These are phyloP conservation scores for Coranthus polyacanthus DNA, from an alignment of 2,797 vertebrate genomes.

Conservation along the genomic window DNA sequence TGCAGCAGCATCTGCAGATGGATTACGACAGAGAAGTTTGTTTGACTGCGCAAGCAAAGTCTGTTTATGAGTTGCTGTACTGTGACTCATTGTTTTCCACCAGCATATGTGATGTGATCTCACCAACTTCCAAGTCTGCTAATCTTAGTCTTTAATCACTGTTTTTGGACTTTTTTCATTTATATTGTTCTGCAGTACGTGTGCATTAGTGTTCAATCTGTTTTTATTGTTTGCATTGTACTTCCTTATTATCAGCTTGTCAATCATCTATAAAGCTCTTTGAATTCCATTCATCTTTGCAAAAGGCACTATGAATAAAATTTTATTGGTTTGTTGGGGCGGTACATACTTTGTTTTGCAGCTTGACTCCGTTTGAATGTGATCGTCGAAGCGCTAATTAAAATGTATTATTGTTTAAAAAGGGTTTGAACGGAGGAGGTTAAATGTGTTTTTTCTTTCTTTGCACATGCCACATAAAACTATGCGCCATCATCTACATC, in stretches of 20 bases:
- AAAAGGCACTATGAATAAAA: neutral
- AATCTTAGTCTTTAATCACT: too few species aligned
- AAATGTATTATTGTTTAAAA: neutral
- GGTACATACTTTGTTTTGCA: slow-evolving; percentile 5
- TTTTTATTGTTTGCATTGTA: slow-evolving; percentile 5
- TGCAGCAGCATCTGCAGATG: slow-evolving; percentile 34
- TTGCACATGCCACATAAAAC: neutral
- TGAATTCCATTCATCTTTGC: neutral
- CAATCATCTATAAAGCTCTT: neutral
- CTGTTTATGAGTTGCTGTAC: neutral
- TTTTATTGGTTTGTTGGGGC: neutral
- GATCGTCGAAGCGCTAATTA: neutral
- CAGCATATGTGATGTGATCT: neutral
- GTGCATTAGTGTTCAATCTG: neutral
- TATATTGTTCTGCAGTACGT: too few species aligned
- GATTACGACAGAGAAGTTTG: slow-evolving; percentile 15
- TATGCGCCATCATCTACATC: neutral
- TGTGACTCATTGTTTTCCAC: slow-evolving; percentile 21
- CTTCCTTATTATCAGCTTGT: neutral
- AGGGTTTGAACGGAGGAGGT: neutral
- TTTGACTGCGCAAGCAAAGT: slow-evolving; percentile 23
- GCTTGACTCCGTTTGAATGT: neutral
- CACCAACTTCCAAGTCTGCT: neutral
- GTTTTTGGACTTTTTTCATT: too few species aligned
- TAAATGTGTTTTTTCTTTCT: neutral